Evolutionary conservation across 2,797 vertebrate genomes (phyloP).

Genomic region (Chaetodon trifasciatus): DNA sequence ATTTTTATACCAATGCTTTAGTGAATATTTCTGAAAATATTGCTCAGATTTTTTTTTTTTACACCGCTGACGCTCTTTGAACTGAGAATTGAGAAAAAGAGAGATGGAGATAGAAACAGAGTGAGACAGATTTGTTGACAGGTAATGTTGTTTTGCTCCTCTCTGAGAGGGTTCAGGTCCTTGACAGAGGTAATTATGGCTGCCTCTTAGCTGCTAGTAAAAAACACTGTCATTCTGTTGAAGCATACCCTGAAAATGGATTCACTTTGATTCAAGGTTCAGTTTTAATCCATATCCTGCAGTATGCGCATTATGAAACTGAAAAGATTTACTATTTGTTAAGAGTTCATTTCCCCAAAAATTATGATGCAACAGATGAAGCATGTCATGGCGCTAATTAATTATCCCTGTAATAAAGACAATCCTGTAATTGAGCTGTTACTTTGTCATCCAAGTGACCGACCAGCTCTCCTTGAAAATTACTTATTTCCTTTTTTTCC

Average conservation of each 20-base stretch:
- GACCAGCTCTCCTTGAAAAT: conserved; percentile 20
- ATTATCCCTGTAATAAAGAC: background rate
- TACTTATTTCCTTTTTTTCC: fast-evolving
- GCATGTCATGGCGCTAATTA: background rate
- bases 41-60: conserved; percentile 20
- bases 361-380: background rate
- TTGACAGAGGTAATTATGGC: conserved; percentile 69
- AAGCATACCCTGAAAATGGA: conserved; percentile 50
- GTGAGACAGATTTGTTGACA: conserved; percentile 59
- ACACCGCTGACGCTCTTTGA: conserved; percentile 34
- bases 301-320: background rate
- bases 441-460: background rate
- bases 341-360: background rate
- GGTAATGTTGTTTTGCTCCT: conserved; percentile 68
- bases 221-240: conserved; percentile 44
- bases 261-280: conserved; percentile 39
- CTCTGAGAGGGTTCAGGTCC: conserved; percentile 60
- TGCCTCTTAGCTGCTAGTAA: conserved; percentile 52
- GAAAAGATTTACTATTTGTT: background rate
- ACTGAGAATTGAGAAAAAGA: conserved; percentile 19
- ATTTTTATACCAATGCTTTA: conserved; percentile 30
- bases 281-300: conserved; percentile 12
- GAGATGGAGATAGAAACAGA: conserved; percentile 32
- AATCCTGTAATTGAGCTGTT: background rate
- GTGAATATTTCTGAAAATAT: conserved; percentile 35